Conservation (phyloP, 2,888 invertebrate species). For the Drosophila hamatofila region DNA sequence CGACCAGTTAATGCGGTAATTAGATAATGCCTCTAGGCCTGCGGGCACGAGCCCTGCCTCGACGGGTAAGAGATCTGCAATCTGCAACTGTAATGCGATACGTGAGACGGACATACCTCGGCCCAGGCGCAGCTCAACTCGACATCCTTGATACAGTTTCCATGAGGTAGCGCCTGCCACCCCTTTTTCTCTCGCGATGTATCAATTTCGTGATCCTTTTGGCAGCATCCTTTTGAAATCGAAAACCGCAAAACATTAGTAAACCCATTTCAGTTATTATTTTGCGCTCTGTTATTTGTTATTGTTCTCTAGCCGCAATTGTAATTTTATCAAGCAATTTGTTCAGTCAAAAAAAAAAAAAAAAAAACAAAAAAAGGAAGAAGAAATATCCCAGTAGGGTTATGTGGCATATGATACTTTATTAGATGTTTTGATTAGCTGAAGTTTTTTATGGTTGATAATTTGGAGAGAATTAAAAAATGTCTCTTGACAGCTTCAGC, state of each 20-base stretch:
- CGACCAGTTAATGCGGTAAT: conserved; percentile 71
- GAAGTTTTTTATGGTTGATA: conserved; percentile 1
- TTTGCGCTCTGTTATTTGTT: conserved; percentile 29
- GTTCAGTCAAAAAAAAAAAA: conserved; percentile 30
- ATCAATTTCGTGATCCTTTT: conserved; percentile 70
- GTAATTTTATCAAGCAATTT: conserved; percentile 77
- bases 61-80: conserved; percentile 73
- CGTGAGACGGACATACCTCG: conserved; percentile 34
- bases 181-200: conserved; percentile 62
- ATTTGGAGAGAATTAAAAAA: neutral
- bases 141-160: conserved; percentile 59
- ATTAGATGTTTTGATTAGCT: conserved; percentile 57
- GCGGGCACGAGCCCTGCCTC: conserved; percentile 63
- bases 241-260: conserved; percentile 72
- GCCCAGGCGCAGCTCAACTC: conserved; percentile 32
- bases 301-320: conserved; percentile 69
- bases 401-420: conserved; percentile 58
- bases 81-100: conserved; percentile 68
- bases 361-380: neutral
- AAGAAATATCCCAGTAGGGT: conserved; percentile 30
- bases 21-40: conserved; percentile 64
- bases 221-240: conserved; percentile 75
- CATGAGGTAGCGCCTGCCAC: conserved; percentile 52
- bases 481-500: neutral
- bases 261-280: conserved; percentile 58